Percentiles rank a stretch among this genome's conserved stretches.
phyloP scores from a whole-genome alignment of 2,888 invertebrate species.

The Eudemis profundana region DNA sequence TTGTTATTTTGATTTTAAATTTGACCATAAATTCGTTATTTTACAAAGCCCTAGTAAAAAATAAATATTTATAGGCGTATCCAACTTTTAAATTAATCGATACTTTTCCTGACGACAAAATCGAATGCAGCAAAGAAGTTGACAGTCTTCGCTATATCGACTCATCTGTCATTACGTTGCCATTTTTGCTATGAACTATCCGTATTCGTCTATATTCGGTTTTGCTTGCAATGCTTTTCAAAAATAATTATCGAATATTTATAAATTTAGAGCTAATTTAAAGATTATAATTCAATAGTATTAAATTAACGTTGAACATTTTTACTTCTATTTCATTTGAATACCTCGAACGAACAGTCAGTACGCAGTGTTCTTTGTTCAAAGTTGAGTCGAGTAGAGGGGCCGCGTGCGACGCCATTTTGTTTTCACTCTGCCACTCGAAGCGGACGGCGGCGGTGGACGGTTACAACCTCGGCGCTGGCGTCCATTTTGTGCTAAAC shows the following conservation, averaged over 20 bases:
- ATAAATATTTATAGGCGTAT: background rate
- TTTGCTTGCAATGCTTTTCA: slow-evolving; percentile 16
- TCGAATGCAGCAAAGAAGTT: slow-evolving; percentile 21
- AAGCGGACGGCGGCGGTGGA: slow-evolving; percentile 22
- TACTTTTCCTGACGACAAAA: background rate
- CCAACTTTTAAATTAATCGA: background rate
- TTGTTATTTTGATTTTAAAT: background rate
- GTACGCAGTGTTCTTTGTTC: slow-evolving; percentile 24
- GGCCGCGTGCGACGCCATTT: slow-evolving; percentile 49
- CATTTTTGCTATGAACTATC: slow-evolving; percentile 2
- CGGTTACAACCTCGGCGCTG: slow-evolving; percentile 17
- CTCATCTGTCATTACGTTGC: slow-evolving; percentile 2
- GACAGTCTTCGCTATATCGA: slow-evolving; percentile 19
- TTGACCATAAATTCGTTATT: background rate
- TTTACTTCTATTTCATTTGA: background rate
- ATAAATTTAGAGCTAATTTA: background rate
- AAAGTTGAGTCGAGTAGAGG: slow-evolving; percentile 24
- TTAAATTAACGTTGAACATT: background rate
- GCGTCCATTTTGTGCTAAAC: slow-evolving; percentile 38
- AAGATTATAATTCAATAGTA: background rate
- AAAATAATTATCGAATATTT: background rate
- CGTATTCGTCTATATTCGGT: slow-evolving; percentile 27
- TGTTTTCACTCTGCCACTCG: slow-evolving; percentile 48
- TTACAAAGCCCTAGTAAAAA: background rate
- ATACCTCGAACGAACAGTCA: background rate